A percentile compares a stretch with the other conserved stretches of the same genome.
These are phyloP conservation scores for Aphrophora alni DNA, from an alignment of 2,888 invertebrate genomes.

Conservation along the genomic window DNA sequence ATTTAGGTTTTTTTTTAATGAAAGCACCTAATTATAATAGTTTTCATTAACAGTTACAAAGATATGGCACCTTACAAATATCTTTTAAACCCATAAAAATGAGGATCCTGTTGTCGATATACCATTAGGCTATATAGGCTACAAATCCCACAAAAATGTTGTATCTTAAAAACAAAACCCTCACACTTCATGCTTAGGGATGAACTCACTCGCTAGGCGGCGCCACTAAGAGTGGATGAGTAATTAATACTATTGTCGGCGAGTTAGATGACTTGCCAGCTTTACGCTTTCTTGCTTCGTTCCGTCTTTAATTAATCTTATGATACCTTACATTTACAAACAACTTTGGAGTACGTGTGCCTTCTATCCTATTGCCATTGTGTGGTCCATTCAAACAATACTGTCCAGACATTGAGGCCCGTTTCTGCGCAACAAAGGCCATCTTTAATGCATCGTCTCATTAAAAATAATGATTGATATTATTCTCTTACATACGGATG, in stretches of 20 bases:
- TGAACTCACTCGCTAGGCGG: neutral
- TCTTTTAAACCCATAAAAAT: too few relatives aligned
- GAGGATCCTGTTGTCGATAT: too few relatives aligned
- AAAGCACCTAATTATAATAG: too few relatives aligned
- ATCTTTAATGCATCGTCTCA: neutral
- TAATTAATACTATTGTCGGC: neutral
- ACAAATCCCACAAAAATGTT: too few relatives aligned
- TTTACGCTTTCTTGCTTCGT: neutral
- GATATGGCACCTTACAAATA: too few relatives aligned
- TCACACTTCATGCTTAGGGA: too few relatives aligned
- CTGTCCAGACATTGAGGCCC: neutral
- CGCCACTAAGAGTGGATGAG: neutral
- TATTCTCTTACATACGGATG: neutral
- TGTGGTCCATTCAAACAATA: neutral
- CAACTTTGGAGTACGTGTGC: constrained; percentile 1
- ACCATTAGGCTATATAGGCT: too few relatives aligned
- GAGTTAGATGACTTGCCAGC: constrained; percentile 1
- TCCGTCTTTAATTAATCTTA: neutral
- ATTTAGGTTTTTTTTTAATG: too few relatives aligned
- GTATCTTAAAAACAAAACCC: too few relatives aligned
- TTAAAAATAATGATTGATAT: constrained; percentile 6
- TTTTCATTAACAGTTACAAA: too few relatives aligned
- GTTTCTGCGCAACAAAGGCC: neutral
- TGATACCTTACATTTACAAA: constrained; percentile 2
- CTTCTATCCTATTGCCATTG: neutral